Evolutionary conservation across 2,888 invertebrate species (phyloP).

Genomic region (Marasmarcha lunaedactyla): DNA sequence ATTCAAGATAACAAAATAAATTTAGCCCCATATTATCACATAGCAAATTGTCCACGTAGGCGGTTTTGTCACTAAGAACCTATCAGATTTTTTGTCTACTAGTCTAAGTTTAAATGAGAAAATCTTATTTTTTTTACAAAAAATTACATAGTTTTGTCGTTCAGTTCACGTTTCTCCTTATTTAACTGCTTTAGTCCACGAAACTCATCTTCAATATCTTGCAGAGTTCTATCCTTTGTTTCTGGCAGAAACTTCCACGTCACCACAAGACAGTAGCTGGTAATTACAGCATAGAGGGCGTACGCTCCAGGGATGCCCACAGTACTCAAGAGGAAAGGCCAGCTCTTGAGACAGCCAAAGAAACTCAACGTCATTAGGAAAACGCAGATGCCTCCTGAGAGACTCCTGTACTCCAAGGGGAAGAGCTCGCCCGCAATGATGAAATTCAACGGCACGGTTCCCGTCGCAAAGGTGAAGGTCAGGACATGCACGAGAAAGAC

Average conservation of each 20-base stretch:
- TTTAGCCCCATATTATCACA: no score
- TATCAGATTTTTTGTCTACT: no score
- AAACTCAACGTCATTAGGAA: slow-evolving; percentile 34
- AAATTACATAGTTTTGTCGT: no score
- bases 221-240: slow-evolving; percentile 19
- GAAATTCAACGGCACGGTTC: slow-evolving; percentile 74
- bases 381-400: slow-evolving; percentile 57
- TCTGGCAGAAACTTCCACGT: slow-evolving; percentile 38
- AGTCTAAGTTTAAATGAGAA: no score
- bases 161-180: no score
- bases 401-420: slow-evolving; percentile 67
- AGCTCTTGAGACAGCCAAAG: slow-evolving; percentile 36
- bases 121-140: no score
- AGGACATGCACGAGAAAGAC: slow-evolving; percentile 26
- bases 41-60: no score
- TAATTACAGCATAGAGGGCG: slow-evolving; percentile 30
- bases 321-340: slow-evolving; percentile 29
- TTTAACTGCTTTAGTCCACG: no score
- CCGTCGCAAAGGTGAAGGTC: slow-evolving; percentile 65
- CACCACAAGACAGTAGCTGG: slow-evolving; percentile 31
- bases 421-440: slow-evolving; percentile 78
- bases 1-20: no score
- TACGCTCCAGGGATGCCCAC: slow-evolving; percentile 37
- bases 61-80: no score
- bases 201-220: slow-evolving; percentile 20